Conservation (phyloP, 2,888 invertebrate genomes). For the Belgica antarctica region DNA sequence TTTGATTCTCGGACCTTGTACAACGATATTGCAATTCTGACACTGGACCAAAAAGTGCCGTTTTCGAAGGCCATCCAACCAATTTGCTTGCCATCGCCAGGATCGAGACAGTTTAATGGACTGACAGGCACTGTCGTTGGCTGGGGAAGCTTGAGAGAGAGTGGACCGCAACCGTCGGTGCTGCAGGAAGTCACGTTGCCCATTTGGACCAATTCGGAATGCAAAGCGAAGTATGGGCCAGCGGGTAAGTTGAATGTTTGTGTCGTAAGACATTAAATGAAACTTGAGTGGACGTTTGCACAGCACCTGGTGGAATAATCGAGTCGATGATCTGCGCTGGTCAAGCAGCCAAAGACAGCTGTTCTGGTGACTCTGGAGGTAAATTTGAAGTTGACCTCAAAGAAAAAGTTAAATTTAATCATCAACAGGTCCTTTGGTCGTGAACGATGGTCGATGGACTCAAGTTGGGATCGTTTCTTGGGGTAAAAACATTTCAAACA, state of each 20-base stretch:
- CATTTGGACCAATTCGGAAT: conserved; percentile 77
- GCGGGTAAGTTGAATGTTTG: conserved; percentile 60
- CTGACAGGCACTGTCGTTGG: conserved; percentile 78
- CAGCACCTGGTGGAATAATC: conserved; percentile 75
- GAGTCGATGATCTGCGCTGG: conserved; percentile 88
- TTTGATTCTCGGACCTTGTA: conserved; percentile 82
- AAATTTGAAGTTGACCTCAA: not conserved
- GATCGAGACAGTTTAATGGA: conserved; percentile 64
- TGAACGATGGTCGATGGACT: conserved; percentile 72
- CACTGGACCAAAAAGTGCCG: conserved; percentile 71
- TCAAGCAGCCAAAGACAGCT: conserved; percentile 78
- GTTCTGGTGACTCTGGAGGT: conserved; percentile 60
- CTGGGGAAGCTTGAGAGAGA: conserved; percentile 81
- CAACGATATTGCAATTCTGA: conserved; percentile 79
- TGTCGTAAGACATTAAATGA: no score
- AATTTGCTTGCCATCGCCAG: conserved; percentile 67
- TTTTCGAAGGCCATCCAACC: conserved; percentile 72
- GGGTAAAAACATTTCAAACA: not conserved
- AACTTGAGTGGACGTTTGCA: no score
- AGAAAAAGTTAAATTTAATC: not conserved
- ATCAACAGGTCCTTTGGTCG: conserved; percentile 70
- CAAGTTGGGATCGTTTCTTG: conserved; percentile 81
- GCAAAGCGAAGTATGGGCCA: conserved; percentile 74
- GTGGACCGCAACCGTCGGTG: conserved; percentile 77
- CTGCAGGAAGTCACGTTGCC: conserved; percentile 82